These are phyloP conservation scores for Parelbella ahira DNA, from an alignment of 2,888 invertebrate species.

Conservation along the genomic window DNA sequence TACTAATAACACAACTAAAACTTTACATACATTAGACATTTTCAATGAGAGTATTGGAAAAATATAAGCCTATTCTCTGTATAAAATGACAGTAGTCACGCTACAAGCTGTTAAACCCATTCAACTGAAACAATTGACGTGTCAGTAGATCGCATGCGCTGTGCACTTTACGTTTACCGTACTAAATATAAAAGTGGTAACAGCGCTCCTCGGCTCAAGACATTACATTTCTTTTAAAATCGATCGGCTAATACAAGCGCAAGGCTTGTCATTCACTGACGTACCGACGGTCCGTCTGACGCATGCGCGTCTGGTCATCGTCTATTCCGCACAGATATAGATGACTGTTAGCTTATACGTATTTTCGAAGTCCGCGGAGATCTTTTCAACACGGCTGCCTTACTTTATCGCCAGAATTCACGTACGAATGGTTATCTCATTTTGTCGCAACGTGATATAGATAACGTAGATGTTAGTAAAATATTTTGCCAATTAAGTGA, in stretches of 20 bases:
- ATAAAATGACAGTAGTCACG: no score
- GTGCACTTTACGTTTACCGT: slow-evolving; percentile 34
- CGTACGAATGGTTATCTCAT: slow-evolving; percentile 62
- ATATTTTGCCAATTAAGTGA: slow-evolving; percentile 70
- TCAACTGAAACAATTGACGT: slow-evolving; percentile 2
- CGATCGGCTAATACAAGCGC: slow-evolving; percentile 72
- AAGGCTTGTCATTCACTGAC: slow-evolving; percentile 76
- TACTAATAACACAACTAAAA: no score
- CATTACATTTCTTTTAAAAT: slow-evolving; percentile 67
- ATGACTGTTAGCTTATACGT: slow-evolving; percentile 60
- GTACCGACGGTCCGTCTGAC: slow-evolving; percentile 60
- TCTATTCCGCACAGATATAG: slow-evolving; percentile 72
- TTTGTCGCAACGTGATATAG: slow-evolving; percentile 74
- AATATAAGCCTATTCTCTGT: no score
- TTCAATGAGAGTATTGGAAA: no score
- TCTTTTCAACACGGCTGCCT: slow-evolving; percentile 66
- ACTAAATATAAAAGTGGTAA: slow-evolving; percentile 38
- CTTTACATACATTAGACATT: no score
- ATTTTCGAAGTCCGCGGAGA: slow-evolving; percentile 57
- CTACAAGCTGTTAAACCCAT: no score
- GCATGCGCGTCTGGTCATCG: slow-evolving; percentile 78
- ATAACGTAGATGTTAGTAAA: slow-evolving; percentile 61
- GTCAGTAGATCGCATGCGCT: slow-evolving; percentile 31
- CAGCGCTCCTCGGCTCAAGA: slow-evolving; percentile 38
- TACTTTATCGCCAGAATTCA: slow-evolving; percentile 59